Evolutionary conservation across 2,888 invertebrate genomes (phyloP).

Genomic region (Dasypolia templi): DNA sequence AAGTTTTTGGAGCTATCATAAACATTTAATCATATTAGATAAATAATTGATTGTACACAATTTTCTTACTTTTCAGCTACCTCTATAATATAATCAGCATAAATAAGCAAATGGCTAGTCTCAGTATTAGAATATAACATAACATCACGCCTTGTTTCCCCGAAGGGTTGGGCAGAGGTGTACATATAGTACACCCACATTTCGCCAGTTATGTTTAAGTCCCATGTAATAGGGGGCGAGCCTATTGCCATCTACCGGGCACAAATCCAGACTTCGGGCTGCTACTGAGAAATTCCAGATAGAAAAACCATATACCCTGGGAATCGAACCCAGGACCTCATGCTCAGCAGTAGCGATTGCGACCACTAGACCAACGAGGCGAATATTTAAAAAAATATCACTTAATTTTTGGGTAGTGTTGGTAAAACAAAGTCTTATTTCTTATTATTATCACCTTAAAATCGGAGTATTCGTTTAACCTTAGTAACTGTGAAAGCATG

Average conservation of each 20-base stretch:
- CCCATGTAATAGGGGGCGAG: no score
- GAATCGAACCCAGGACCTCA: no score
- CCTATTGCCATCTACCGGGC: no score
- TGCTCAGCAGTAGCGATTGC: no score
- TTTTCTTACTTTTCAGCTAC: slow-evolving; percentile 1
- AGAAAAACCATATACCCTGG: no score
- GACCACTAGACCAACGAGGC: no score
- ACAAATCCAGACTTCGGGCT: no score
- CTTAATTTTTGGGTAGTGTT: neutral
- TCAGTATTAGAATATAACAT: neutral
- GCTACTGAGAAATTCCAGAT: no score
- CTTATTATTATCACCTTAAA: neutral
- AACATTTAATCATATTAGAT: neutral
- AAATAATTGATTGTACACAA: slow-evolving; percentile 8
- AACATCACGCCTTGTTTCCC: neutral
- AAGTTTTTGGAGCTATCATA: neutral
- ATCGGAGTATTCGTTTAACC: neutral
- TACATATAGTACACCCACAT: no score
- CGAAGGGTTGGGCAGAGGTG: no score
- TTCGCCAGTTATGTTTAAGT: no score
- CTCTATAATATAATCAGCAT: neutral
- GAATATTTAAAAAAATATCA: no score
- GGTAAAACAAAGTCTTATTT: neutral
- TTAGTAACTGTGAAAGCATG: neutral
- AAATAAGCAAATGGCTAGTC: neutral